A percentile compares a stretch with the other conserved stretches of the same genome.
These are phyloP conservation scores for Glaucopsyche alexis DNA, from an alignment of 2,888 invertebrate genomes.

Conservation along the genomic window DNA sequence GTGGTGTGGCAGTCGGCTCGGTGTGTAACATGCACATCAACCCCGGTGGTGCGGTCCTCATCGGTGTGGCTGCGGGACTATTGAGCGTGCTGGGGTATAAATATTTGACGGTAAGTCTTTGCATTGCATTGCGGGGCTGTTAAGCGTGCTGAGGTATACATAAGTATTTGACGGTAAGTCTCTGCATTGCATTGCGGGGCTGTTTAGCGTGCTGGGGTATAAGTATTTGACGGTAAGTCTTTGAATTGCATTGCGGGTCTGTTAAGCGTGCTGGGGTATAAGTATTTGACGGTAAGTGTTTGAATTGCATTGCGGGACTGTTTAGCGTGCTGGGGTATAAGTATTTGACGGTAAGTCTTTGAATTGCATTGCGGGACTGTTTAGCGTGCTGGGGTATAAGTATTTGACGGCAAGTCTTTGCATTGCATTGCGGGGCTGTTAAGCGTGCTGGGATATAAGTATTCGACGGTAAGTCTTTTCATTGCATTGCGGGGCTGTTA, in stretches of 20 bases:
- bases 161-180: constrained; percentile 85
- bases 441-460: constrained; percentile 90
- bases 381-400: constrained; percentile 91
- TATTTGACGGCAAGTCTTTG: constrained; percentile 83
- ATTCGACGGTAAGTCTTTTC: constrained; percentile 83
- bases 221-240: constrained; percentile 84
- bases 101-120: constrained; percentile 83
- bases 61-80: constrained; percentile 88
- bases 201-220: constrained; percentile 90
- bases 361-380: constrained; percentile 82
- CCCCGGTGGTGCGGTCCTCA: constrained; percentile 89
- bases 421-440: constrained; percentile 84
- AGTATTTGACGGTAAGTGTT: constrained; percentile 83
- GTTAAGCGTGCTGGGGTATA: constrained; percentile 90
- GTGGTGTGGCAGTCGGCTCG: constrained; percentile 95
- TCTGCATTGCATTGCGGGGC: constrained; percentile 81
- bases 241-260: constrained; percentile 82
- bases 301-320: constrained; percentile 82
- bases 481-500: constrained; percentile 83
- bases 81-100: constrained; percentile 91
- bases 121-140: constrained; percentile 78
- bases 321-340: constrained; percentile 91
- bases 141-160: constrained; percentile 92
- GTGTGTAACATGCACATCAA: constrained; percentile 90
- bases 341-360: constrained; percentile 83